Evolutionary conservation across 2,888 invertebrate genomes (phyloP).

Genomic region (Standfussiana lucernea): DNA sequence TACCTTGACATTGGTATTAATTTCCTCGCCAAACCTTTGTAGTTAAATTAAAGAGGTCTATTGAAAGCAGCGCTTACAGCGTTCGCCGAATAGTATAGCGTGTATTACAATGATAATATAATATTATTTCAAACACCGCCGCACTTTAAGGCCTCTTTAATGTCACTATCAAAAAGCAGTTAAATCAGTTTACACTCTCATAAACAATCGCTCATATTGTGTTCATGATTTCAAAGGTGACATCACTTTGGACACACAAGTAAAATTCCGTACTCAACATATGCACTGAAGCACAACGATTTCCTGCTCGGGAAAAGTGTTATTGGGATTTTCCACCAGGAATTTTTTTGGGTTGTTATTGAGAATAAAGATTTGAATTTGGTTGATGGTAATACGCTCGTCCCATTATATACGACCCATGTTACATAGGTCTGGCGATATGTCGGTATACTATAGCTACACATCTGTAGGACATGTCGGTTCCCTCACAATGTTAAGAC

Average conservation of each 20-base stretch:
- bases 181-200: conserved; percentile 10
- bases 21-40: neutral
- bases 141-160: neutral
- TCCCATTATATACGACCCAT: neutral
- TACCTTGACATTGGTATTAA: neutral
- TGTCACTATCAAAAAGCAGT: neutral
- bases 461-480: neutral
- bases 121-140: neutral
- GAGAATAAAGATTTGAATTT: neutral
- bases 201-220: conserved; percentile 15
- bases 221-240: conserved; percentile 1
- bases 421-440: neutral
- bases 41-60: no score
- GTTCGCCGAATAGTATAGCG: neutral
- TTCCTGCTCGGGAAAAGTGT: neutral
- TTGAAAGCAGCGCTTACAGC: neutral
- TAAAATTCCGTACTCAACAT: neutral
- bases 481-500: neutral
- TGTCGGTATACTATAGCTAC: neutral
- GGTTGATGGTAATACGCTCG: neutral
- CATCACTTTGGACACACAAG: neutral
- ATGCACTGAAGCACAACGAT: neutral
- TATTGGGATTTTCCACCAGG: neutral
- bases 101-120: neutral
- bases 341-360: neutral